Evolutionary conservation across 2,888 invertebrate genomes (phyloP), one percentile per base, ranked within the genome.

Genomic region (Napeogenes inachia): DNA sequence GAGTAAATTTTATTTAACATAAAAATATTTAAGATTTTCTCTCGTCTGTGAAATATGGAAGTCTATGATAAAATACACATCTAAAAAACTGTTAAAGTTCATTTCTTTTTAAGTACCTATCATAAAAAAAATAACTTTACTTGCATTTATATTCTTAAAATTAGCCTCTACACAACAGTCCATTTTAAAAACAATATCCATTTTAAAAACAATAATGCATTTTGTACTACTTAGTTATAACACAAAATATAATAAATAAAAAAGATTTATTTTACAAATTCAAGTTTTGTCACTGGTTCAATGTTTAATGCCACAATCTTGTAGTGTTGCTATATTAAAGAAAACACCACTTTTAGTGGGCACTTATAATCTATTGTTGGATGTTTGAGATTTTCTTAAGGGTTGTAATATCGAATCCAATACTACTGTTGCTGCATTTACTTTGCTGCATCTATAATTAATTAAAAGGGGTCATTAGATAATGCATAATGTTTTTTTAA

Each of bases 391-490:
- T 58, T 70, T 71, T 61, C 67, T 75, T 62, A 80, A 70, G 66
- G 75, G 82, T 55, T 82, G 83, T 2, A 86, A 53, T 5, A 89
- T 84, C 0, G 82, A 82, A 0, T 89, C 83, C 68, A 90, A 64
- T 0, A 90, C 87, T 0, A 88, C 75, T 0, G 77, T 61, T 0
- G 89, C 85, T 0, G 89, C 81, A 30, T 85, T 81, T 0, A 73
- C 82, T 71, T 85, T 83, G 58, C 86, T 87, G 75, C 89, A 90
- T 68, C 89, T 90, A 72, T 8, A 69, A 74, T 61, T 35, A 66
- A 63, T 60, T 10, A 42, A 42, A 42, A 42, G 10, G 42, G 3
- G 42, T 6, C 45, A 54, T 4, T 32, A 35, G 4, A 35, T 21
- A 21, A 21, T 21, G 21, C 21, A 21, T 21, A 21, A 21, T 21